A percentile compares a stretch with the other conserved stretches of the same genome.
These are phyloP conservation scores for Oenanthe oenanthe DNA, from an alignment of 2,113 vertebrate genomes.

Conservation along the genomic window DNA sequence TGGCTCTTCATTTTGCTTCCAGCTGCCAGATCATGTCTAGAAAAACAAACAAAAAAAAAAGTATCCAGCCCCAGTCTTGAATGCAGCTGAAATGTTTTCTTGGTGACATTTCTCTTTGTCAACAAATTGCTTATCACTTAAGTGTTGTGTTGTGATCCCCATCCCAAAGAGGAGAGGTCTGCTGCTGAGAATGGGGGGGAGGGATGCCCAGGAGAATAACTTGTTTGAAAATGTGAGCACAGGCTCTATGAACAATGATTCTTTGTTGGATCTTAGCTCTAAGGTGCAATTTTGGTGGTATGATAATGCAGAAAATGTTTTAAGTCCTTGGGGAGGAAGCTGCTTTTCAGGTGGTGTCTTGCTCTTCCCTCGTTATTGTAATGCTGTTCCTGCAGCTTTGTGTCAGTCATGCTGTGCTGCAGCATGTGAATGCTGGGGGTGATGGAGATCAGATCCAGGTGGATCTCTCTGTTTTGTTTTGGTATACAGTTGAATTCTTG, in stretches of 20 bases:
- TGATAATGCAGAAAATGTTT: constrained; percentile 50
- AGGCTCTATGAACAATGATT: not conserved
- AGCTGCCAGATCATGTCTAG: constrained; percentile 30
- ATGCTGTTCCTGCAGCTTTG: not conserved
- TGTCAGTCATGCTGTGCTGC: not conserved
- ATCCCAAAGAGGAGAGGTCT: not conserved
- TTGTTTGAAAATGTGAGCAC: not conserved
- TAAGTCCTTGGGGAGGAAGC: constrained; percentile 30
- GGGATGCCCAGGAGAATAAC: not conserved
- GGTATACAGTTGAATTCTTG: not conserved
- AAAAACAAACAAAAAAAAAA: constrained; percentile 26
- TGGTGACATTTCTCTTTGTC: constrained; percentile 41
- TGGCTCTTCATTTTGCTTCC: constrained; percentile 9
- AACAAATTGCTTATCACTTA: constrained; percentile 33
- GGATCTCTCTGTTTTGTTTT: constrained; percentile 52
- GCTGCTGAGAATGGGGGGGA: not conserved
- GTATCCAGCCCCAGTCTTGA: not conserved
- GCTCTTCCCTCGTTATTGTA: constrained; percentile 33
- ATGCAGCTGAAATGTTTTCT: constrained; percentile 36
- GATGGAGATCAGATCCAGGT: constrained; percentile 54
- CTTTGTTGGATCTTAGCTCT: not conserved
- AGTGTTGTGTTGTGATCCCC: not conserved
- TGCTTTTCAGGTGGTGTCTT: constrained; percentile 42
- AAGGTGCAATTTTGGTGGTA: not conserved
- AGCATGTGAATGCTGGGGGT: constrained; percentile 43